Evolutionary conservation across 64 coral and sea anemone species (phyloP).

Genomic region (Exaiptasia diaphana): DNA sequence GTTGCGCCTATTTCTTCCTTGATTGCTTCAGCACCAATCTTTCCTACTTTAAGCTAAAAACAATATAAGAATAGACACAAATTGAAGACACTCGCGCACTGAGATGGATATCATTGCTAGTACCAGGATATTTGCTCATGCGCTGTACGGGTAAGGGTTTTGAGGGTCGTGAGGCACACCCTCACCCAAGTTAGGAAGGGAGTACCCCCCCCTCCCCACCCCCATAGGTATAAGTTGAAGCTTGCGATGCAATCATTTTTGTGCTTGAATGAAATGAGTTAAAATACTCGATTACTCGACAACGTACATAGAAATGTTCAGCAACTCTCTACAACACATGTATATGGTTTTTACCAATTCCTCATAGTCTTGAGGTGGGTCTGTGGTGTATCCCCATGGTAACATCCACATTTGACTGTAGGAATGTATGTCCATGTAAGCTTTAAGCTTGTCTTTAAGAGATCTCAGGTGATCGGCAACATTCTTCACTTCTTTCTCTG

Average conservation of each 20-base stretch:
- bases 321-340: too few species aligned
- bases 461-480: constrained; percentile 34
- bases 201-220: too few species aligned
- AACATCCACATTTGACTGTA: constrained; percentile 65
- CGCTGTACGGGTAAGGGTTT: too few species aligned
- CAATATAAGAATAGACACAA: not conserved
- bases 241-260: too few species aligned
- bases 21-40: constrained; percentile 27
- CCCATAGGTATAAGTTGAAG: too few species aligned
- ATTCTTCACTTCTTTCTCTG: constrained; percentile 39
- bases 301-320: too few species aligned
- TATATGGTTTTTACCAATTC: constrained; percentile 45
- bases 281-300: too few species aligned
- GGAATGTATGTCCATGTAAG: constrained; percentile 64
- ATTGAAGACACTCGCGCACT: not conserved
- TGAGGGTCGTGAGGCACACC: too few species aligned
- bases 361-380: not conserved
- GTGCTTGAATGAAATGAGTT: too few species aligned
- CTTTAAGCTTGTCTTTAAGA: not conserved
- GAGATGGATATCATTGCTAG: not conserved
- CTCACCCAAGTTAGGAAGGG: too few species aligned
- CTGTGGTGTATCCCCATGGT: constrained; percentile 62
- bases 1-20: constrained; percentile 5
- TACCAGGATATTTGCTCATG: too few species aligned
- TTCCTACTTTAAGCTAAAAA: constrained; percentile 29